Base-by-base conservation (phyloP, 2,113 vertebrate species). In the Oxyura jamaicensis region DNA sequence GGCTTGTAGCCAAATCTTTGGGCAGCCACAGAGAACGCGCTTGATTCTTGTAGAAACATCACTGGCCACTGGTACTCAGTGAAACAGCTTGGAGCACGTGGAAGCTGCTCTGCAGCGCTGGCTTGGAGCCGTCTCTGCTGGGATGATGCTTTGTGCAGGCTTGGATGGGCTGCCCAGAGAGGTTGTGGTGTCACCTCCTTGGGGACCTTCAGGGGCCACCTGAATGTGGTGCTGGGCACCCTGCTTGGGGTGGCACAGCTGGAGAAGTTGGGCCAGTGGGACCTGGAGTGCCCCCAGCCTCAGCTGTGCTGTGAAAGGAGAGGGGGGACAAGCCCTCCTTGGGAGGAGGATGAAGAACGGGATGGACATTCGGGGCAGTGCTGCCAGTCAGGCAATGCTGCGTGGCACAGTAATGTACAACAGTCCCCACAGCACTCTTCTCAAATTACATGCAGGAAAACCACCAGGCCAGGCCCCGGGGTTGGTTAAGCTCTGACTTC, bases 361-460 rank as follows among this genome's bases (percentile, higher is more conserved):
- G 26, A 28, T 21, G 68, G 48, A 25, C 39, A 13, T 39, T 36
- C 28, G n/a, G 28, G 35, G 68, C 11, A 21, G 46, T 5, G 5
- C 11, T 19, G 68, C 46, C 8, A 18, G 46, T 33, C 8, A 20
- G 48, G 18, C 36, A 21, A 36, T 8, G 17, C 26, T 26, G 20
- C 18, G 22, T 48, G 6, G 46, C 5, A 2, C 46, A 11, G 46
- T 48, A 11, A 48, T 22, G 46, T 48, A 48, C 20, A 22, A 22
- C 46, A 48, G 46, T 44, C 21, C 56, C 53, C 3, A 0, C 5
- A 25, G 31, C 10, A 17, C 72, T 82, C 28, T 48, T 46, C n/a
- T 9, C 13, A 18, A 52, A 33, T 3, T 1, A 0, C 14, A 6
- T 1, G 18, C 22, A 39, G 66, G 35, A 59, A n/a, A 5, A 28